A percentile compares a stretch with the other conserved stretches of the same genome.
These are phyloP conservation scores for Leptobrachium ailaonicum DNA, from an alignment of 2,113 vertebrate genomes.

Conservation along the genomic window DNA sequence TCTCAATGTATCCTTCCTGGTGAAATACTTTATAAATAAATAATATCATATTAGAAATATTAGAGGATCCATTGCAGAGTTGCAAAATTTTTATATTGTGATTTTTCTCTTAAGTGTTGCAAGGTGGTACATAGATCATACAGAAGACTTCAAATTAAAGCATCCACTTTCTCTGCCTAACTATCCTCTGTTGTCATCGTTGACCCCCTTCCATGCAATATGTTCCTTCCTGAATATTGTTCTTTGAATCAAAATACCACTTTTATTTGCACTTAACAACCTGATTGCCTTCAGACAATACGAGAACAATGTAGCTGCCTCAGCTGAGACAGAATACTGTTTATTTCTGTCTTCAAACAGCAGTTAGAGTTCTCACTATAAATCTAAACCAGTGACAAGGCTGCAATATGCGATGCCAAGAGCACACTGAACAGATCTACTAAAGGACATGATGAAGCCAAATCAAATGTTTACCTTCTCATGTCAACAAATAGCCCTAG, in stretches of 20 bases:
- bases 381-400: constrained; percentile 52
- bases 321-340: constrained; percentile 5
- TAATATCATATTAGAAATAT: too few species aligned
- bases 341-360: constrained; percentile 56
- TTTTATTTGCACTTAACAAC: neutral
- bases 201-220: neutral
- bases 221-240: neutral
- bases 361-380: constrained; percentile 63
- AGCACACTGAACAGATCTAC: constrained; percentile 35
- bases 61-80: too few species aligned
- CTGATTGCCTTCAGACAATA: neutral
- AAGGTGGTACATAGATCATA: too few species aligned
- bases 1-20: too few species aligned
- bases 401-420: constrained; percentile 21
- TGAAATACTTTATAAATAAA: too few species aligned
- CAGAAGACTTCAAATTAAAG: too few species aligned
- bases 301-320: neutral
- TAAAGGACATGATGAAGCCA: constrained; percentile 32
- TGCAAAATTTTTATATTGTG: too few species aligned
- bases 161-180: too few species aligned
- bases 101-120: too few species aligned
- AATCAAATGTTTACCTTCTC: constrained; percentile 44
- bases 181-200: too few species aligned
- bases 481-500: constrained; percentile 28
- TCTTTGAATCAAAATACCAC: neutral